Evolutionary conservation across 2,797 vertebrate species (phyloP).

Genomic region (Hydrolagus colliei): DNA sequence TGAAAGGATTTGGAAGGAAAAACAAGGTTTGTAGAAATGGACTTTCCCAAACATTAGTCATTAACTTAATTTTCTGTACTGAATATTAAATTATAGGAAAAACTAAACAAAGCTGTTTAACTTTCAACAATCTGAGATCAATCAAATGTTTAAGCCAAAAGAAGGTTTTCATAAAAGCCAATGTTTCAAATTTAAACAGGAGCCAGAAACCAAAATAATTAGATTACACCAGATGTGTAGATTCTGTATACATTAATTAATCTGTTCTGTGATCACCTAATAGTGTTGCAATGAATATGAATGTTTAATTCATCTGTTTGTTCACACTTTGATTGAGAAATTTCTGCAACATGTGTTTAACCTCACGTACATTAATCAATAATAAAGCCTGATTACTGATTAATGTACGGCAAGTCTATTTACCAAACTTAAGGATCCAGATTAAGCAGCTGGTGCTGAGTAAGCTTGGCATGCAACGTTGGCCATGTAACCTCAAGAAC

Average conservation of each 20-base stretch:
- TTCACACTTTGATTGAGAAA: neutral
- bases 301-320: neutral
- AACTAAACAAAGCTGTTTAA: neutral
- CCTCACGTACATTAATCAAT: neutral
- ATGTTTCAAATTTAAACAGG: slow-evolving; percentile 1
- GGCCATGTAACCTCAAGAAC: no score
- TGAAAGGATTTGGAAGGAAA: neutral
- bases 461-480: no score
- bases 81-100: neutral
- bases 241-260: neutral
- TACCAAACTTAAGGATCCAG: no score
- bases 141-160: slow-evolving; percentile 8
- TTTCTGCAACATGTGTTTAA: neutral
- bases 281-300: neutral
- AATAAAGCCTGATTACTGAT: no score
- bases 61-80: neutral
- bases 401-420: no score
- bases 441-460: no score
- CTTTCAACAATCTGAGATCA: neutral
- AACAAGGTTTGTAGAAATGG: slow-evolving; percentile 7
- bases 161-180: neutral
- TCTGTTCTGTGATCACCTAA: no score
- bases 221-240: neutral
- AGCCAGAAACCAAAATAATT: neutral
- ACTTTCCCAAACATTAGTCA: neutral